A percentile compares a stretch with the other conserved stretches of the same genome.
Evolutionary conservation across 1,140 invertebrate species (phyloP).

Genomic region (Cryptotermes secundus): DNA sequence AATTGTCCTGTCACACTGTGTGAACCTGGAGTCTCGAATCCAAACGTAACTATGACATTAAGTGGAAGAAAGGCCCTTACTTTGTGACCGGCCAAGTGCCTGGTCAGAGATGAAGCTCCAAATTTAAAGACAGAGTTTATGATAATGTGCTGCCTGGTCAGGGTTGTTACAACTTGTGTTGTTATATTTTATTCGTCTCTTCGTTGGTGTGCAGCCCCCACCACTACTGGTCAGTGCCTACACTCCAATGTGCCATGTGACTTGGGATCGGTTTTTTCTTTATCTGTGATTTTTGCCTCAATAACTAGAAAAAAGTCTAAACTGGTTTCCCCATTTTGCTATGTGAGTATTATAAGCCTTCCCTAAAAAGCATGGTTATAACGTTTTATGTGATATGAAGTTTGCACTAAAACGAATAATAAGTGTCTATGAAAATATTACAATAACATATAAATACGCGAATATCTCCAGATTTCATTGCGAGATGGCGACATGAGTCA

Average conservation of each 20-base stretch:
- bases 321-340: background rate
- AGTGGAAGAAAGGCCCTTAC: no score
- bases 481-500: background rate
- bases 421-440: background rate
- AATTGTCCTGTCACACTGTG: no score
- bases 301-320: background rate
- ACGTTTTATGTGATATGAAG: background rate
- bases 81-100: no score
- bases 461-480: background rate
- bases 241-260: constrained; percentile 23
- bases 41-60: no score
- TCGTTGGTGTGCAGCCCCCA: no score
- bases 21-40: no score
- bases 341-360: background rate
- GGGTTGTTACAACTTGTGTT: no score
- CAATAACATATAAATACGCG: background rate
- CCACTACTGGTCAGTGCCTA: background rate
- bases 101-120: no score
- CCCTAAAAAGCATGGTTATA: background rate
- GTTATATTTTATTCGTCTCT: no score
- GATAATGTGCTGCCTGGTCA: no score
- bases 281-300: constrained; percentile 25
- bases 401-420: background rate
- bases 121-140: no score
- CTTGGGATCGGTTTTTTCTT: constrained; percentile 27